Evolutionary conservation across 2,113 vertebrate genomes (phyloP), one percentile per base, ranked within the genome.

Genomic region (Polypterus bichir): DNA sequence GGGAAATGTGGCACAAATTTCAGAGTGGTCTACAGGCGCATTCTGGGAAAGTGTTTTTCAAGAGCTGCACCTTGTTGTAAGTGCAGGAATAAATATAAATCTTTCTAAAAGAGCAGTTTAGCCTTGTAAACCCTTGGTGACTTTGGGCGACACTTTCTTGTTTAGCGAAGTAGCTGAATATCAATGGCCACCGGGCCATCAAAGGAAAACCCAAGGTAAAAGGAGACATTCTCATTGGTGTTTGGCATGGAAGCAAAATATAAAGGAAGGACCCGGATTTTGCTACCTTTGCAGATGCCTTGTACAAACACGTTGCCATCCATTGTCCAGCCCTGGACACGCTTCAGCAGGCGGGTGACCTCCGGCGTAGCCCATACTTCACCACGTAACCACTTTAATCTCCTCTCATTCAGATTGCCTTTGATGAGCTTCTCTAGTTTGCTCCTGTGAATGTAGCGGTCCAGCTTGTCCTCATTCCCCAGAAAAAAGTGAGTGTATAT

Each of bases 301-400:
- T 1, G 64, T 8, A 79, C 62, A 54, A 80, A 83, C 48, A 87
- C 46, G 2, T 0, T 69, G 44, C 70, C 75, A 60, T 79, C 75
- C 64, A 75, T 78, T 54, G 84, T 78, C 81, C 79, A 85, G 1
- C 85, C 85, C 61, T 80, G 73, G 63, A 84, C 79, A 56, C 75
- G 74, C 9, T 67, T 75, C 54, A 84, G 65, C 48, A 65, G 49
- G 2, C 67, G 57, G 7, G 60, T 65, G 52, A 78, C 76, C 4
- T 0, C 6, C 0, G 5, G 0, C 10, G 63, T 67, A 1, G 71
- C 79, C 81, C 80, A 82, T 3, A 84, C 68, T 2, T 71, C 66
- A 46, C 81, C 82, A 46, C 72, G 68, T 0, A 71, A 68, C 80
- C 79, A 83, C 59, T 79, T 80, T 63, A 75, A 71, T 52, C 77